Evolutionary conservation across 1,140 invertebrate species (phyloP).

Genomic region (Brachionus asplanchnoidis): DNA sequence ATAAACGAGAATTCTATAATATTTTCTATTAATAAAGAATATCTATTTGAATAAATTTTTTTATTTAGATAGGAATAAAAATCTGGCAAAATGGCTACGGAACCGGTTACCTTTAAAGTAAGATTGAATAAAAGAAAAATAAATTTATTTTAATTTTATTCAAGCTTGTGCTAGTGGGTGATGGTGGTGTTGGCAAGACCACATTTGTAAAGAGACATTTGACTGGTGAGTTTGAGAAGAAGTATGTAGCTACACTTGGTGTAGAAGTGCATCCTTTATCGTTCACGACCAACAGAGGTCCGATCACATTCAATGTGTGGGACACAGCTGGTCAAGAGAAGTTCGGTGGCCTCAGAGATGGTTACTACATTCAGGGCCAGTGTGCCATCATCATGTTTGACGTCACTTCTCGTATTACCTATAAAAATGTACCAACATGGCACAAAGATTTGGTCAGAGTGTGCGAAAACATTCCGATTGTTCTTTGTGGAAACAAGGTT

Average conservation of each 20-base stretch:
- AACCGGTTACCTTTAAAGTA: constrained; percentile 29
- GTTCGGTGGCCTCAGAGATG: constrained; percentile 95
- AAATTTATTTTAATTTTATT: not conserved
- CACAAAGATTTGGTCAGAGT: constrained; percentile 95
- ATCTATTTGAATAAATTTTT: not conserved
- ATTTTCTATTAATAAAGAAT: not conserved
- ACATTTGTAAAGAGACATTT: constrained; percentile 98
- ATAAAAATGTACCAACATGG: constrained; percentile 99
- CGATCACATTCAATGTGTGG: constrained; percentile 98
- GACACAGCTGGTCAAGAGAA: constrained; percentile 99
- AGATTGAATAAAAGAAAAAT: no score
- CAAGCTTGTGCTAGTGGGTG: constrained; percentile 92
- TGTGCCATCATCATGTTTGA: constrained; percentile 99
- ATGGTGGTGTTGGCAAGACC: constrained; percentile 98
- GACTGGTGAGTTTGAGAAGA: constrained; percentile 99
- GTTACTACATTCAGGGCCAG: constrained; percentile 98
- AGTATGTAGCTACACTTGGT: constrained; percentile 96
- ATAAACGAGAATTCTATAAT: not conserved
- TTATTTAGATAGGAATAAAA: not conserved
- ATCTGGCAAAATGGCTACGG: not conserved
- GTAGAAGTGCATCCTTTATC: constrained; percentile 97
- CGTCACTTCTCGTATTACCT: constrained; percentile 96
- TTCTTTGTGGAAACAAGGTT: constrained; percentile 69
- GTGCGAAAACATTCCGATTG: constrained; percentile 98
- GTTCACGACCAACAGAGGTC: constrained; percentile 94